These are phyloP conservation scores for Drosophila repletoides DNA, from an alignment of 1,140 invertebrate genomes.

Conservation along the genomic window DNA sequence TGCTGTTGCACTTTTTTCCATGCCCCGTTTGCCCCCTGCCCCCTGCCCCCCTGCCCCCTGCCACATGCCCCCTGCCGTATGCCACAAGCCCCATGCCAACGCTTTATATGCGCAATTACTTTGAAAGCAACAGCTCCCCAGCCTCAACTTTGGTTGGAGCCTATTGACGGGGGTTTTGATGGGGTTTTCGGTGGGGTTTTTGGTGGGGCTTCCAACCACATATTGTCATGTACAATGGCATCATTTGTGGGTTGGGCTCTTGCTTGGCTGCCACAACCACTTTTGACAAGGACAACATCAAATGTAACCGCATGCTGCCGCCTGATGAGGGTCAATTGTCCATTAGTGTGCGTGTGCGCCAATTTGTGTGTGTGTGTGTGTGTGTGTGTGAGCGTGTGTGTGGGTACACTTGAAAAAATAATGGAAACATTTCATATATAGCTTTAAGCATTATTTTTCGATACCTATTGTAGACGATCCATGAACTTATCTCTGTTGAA, in stretches of 20 bases:
- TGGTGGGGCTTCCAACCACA: conserved; percentile 44
- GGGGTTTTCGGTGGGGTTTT: not conserved
- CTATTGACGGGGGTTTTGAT: not conserved
- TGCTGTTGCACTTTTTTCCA: conserved; percentile 29
- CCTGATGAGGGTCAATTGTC: conserved; percentile 79
- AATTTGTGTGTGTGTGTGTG: conserved; percentile 24
- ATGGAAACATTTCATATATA: too few species aligned
- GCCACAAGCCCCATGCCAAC: not conserved
- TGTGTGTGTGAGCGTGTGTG: not conserved
- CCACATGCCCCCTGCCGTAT: not conserved
- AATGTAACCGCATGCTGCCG: conserved; percentile 74
- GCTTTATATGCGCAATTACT: conserved; percentile 44
- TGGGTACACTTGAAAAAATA: too few species aligned
- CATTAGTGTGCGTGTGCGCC: conserved; percentile 58
- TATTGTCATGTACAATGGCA: conserved; percentile 79
- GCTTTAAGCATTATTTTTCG: too few species aligned
- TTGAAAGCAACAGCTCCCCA: conserved; percentile 34
- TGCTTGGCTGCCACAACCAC: conserved; percentile 27
- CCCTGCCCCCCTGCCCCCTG: not conserved
- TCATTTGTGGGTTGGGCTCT: conserved; percentile 62
- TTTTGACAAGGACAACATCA: conserved; percentile 55
- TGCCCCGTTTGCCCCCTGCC: not conserved
- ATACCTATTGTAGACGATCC: too few species aligned
- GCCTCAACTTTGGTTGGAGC: conserved; percentile 7
- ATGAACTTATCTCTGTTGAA: too few species aligned